These are phyloP conservation scores for Ectemnius continuus DNA, from an alignment of 2,888 invertebrate genomes.

Conservation along the genomic window DNA sequence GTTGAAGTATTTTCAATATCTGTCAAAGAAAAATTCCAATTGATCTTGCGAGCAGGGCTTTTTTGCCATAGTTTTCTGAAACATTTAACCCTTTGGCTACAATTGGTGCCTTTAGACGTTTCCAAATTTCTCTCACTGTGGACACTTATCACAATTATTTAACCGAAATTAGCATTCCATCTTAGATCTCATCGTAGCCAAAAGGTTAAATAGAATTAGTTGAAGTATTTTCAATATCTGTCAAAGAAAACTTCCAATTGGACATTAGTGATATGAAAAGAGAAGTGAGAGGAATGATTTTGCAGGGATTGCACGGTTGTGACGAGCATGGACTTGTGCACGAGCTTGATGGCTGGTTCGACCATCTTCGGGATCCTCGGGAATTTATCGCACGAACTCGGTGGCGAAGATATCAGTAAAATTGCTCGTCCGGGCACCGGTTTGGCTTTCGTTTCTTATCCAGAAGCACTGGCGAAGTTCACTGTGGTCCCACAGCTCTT, in stretches of 20 bases:
- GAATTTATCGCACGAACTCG: conserved; percentile 85
- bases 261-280: too few species aligned
- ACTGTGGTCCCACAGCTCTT: conserved; percentile 87
- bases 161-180: too few species aligned
- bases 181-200: too few species aligned
- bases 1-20: too few species aligned
- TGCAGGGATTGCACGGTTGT: conserved; percentile 86
- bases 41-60: too few species aligned
- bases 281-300: background rate
- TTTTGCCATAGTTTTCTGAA: too few species aligned
- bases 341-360: conserved; percentile 88
- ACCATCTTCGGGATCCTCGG: conserved; percentile 92
- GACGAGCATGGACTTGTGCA: conserved; percentile 89
- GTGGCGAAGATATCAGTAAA: conserved; percentile 81
- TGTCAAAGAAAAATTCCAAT: too few species aligned
- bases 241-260: background rate
- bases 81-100: too few species aligned
- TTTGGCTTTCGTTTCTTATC: conserved; percentile 91
- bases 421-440: conserved; percentile 89
- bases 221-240: background rate
- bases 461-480: conserved; percentile 88
- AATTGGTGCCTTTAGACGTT: too few species aligned
- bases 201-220: too few species aligned
- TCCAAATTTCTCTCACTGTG: too few species aligned
- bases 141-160: too few species aligned